A percentile compares a stretch with the other conserved stretches of the same genome.
Evolutionary conservation across 1,140 invertebrate genomes (phyloP).

Genomic region (Plectrocnemia conspersa): DNA sequence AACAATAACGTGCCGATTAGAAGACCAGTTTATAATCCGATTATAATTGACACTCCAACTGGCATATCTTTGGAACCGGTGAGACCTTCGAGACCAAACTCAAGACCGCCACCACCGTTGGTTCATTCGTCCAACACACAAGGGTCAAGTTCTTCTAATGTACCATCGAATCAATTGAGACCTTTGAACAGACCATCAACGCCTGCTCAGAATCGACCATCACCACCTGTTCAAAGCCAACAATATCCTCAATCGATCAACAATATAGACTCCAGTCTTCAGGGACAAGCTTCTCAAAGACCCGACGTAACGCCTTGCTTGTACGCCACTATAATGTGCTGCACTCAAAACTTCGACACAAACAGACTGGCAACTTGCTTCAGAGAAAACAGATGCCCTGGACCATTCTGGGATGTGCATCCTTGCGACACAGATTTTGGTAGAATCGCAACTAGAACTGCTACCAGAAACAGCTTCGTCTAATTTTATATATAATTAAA

Average conservation of each 20-base stretch:
- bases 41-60: constrained; percentile 9
- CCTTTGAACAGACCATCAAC: constrained; percentile 2
- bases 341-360: background rate
- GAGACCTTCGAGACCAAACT: background rate
- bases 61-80: constrained; percentile 13
- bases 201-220: background rate
- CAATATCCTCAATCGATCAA: background rate
- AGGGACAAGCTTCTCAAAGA: background rate
- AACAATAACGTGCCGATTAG: too few species aligned
- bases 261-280: background rate
- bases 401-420: constrained; percentile 10
- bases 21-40: too few species aligned
- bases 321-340: constrained; percentile 8
- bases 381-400: background rate
- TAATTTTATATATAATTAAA: too few species aligned
- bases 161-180: background rate
- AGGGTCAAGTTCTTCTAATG: background rate
- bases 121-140: too few species aligned
- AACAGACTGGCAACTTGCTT: background rate
- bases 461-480: background rate
- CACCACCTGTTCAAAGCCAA: background rate
- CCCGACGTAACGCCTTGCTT: background rate
- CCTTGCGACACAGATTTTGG: constrained; percentile 3
- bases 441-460: background rate
- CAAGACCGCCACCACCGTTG: constrained; percentile 2